Conservation (phyloP, 2,888 invertebrate genomes). For the Hirtodrosophila alboralis region DNA sequence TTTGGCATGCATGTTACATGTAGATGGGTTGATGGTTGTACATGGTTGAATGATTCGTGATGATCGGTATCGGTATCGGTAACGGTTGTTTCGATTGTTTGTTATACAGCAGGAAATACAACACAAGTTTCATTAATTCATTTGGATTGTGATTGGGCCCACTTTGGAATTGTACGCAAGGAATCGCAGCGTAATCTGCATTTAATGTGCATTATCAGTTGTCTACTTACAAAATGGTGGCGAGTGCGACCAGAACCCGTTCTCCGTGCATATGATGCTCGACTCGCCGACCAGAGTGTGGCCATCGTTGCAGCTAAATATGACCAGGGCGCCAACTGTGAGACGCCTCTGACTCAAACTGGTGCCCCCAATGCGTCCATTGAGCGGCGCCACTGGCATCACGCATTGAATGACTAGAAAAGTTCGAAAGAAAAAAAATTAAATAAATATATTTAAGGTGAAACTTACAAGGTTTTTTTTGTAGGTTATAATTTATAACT, state of each 20-base stretch:
- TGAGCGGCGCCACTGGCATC: slow-evolving; percentile 89
- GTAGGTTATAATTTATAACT: too few species aligned
- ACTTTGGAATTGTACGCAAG: slow-evolving; percentile 62
- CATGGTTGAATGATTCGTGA: slow-evolving; percentile 50
- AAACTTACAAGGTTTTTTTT: too few species aligned
- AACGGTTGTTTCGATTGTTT: slow-evolving; percentile 46
- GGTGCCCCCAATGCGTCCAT: slow-evolving; percentile 86
- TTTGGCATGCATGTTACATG: slow-evolving; percentile 38
- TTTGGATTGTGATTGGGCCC: slow-evolving; percentile 58
- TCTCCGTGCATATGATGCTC: slow-evolving; percentile 93
- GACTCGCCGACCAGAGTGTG: slow-evolving; percentile 89
- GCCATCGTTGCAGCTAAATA: slow-evolving; percentile 89
- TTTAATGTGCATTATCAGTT: slow-evolving; percentile 52
- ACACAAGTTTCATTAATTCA: slow-evolving; percentile 75
- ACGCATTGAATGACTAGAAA: slow-evolving; percentile 92
- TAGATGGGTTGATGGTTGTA: slow-evolving; percentile 20
- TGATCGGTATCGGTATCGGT: slow-evolving; percentile 37
- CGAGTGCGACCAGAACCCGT: slow-evolving; percentile 94
- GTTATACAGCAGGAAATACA: slow-evolving; percentile 70
- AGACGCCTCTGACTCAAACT: slow-evolving; percentile 86
- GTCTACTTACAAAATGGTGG: slow-evolving; percentile 90
- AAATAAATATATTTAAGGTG: background rate
- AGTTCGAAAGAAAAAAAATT: background rate
- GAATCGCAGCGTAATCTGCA: slow-evolving; percentile 58
- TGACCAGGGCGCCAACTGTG: slow-evolving; percentile 91